A percentile compares a stretch with the other conserved stretches of the same genome.
Evolutionary conservation across 2,797 vertebrate species (phyloP).

Genomic region (Cheirogaleus major): DNA sequence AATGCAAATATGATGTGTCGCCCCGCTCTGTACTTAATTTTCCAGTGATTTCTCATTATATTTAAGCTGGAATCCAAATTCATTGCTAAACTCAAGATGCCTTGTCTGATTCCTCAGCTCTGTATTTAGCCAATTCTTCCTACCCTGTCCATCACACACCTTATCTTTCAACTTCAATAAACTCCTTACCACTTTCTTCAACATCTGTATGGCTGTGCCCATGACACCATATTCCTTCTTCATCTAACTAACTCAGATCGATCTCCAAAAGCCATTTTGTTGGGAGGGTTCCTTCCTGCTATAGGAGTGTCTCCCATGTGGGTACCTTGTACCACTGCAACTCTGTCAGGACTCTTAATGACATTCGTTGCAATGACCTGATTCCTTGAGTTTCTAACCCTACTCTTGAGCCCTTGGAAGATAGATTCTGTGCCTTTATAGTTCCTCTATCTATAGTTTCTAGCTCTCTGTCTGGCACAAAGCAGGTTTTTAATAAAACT

Average conservation of each 20-base stretch:
- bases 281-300: neutral
- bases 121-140: too few species aligned
- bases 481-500: neutral
- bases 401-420: neutral
- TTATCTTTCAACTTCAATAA: neutral
- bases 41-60: neutral
- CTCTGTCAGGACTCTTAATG: neutral
- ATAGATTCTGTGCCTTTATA: neutral
- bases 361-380: neutral
- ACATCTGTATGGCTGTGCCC: neutral
- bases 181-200: neutral
- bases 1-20: neutral
- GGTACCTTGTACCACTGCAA: too few species aligned
- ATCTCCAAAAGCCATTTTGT: neutral
- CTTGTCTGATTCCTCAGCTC: neutral
- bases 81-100: neutral
- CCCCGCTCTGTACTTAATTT: neutral
- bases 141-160: fast-evolving
- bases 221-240: neutral
- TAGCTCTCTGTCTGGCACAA: neutral
- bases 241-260: neutral
- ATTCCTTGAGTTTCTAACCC: neutral
- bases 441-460: neutral
- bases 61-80: neutral
- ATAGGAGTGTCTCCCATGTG: fast-evolving